Conservation (phyloP, 2,797 vertebrate genomes). For the Halcyon leucocephala region DNA sequence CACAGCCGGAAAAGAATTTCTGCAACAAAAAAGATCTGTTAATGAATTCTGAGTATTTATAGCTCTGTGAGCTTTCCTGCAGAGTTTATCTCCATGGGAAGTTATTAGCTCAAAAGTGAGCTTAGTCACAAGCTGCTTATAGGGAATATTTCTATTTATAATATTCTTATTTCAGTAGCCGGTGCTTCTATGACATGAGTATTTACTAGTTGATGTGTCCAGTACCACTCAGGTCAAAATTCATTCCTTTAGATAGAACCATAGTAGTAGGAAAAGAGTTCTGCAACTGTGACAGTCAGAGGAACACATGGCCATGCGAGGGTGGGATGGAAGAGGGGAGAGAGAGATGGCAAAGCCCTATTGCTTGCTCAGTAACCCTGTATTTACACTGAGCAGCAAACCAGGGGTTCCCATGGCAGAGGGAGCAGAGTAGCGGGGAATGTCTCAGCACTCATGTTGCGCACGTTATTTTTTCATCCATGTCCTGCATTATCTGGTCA, state of each 20-base stretch:
- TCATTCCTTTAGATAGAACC: background rate
- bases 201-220: background rate
- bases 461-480: background rate
- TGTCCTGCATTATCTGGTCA: background rate
- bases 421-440: background rate
- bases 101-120: conserved; percentile 73
- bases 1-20: conserved; percentile 54
- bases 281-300: background rate
- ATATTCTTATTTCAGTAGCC: conserved; percentile 6
- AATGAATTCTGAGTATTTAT: conserved; percentile 72
- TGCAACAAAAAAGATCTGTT: conserved; percentile 64
- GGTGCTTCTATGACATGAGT: background rate
- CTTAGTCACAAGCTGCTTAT: conserved; percentile 63
- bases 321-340: background rate
- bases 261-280: background rate
- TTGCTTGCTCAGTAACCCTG: background rate
- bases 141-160: conserved; percentile 67
- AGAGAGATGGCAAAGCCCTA: background rate
- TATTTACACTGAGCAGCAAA: background rate
- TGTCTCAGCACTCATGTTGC: background rate
- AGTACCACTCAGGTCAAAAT: background rate
- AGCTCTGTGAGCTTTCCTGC: conserved; percentile 68
- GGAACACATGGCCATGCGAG: background rate
- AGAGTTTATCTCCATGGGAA: conserved; percentile 67
- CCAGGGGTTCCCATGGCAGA: background rate